A percentile compares a stretch with the other conserved stretches of the same genome.
phyloP scores from a whole-genome alignment of 2,888 invertebrate genomes.

The Synanthedon tipuliformis region DNA sequence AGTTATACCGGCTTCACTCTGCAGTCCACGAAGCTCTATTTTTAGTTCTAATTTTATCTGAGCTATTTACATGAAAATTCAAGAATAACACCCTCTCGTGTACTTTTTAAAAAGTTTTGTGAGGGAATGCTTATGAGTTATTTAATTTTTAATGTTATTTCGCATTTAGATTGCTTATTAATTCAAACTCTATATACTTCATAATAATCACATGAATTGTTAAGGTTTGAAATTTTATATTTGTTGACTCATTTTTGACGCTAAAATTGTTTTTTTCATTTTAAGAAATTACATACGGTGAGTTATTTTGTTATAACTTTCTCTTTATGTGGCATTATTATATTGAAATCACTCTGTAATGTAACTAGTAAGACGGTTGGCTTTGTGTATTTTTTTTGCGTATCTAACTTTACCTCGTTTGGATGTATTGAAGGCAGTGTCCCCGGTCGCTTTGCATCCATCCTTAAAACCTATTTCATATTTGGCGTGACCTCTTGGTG shows the following conservation, averaged over 20 bases:
- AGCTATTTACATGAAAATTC: no score
- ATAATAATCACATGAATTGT: no score
- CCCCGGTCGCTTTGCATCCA: slow-evolving; percentile 70
- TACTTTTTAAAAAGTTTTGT: neutral
- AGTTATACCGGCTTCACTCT: no score
- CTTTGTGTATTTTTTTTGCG: slow-evolving; percentile 45
- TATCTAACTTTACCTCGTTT: slow-evolving; percentile 54
- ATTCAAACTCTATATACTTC: slow-evolving; percentile 1
- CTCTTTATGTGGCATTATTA: slow-evolving; percentile 39
- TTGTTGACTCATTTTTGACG: no score
- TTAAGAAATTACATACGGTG: slow-evolving; percentile 30
- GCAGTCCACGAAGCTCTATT: no score
- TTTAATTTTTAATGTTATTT: slow-evolving; percentile 26
- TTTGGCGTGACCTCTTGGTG: slow-evolving; percentile 72
- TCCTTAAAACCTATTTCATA: slow-evolving; percentile 40
- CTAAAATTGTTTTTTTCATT: no score
- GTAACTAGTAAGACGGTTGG: slow-evolving; percentile 22
- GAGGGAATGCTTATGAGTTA: slow-evolving; percentile 44
- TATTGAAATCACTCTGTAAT: slow-evolving; percentile 31
- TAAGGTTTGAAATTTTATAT: no score
- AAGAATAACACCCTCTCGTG: neutral
- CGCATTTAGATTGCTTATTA: slow-evolving; percentile 24
- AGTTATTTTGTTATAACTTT: slow-evolving; percentile 34
- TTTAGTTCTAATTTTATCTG: no score
- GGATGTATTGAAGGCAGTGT: slow-evolving; percentile 70